Base-by-base conservation (phyloP, 2,797 vertebrate genomes). In the Enteromius trimaculatus region DNA sequence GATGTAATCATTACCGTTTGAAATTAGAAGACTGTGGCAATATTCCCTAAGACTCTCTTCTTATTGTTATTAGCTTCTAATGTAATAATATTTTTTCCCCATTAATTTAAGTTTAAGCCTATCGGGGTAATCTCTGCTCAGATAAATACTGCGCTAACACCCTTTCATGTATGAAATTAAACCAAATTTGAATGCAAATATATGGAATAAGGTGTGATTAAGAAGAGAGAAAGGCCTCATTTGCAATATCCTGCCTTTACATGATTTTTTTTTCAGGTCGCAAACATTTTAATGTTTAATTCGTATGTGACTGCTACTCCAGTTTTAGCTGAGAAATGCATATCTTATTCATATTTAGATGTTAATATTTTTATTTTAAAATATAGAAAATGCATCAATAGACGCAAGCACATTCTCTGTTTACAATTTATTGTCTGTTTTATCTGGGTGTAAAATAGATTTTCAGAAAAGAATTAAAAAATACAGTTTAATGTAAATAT, bases 1-100 rank as follows among this genome's bases (percentile, higher is more conserved):
- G 93, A 95, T 95, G 93, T 90, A 92, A 94, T 95, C 93, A 89
- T 90, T 91, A 92, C 88, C 88, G 79, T 83, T 91, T 88, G 88
- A 91, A 90, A 88, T 94, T 90, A 93, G 88, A 90, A 88, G 89
- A 92, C 92, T 87, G 90, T 89, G 78, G 88, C 89, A 85, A 88
- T 88, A 84, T 89, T 84, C 88, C 83, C 86, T 42, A 87, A 88
- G 83, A 76, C 84, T 88, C 89, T 88, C 60, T 87, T 88, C 86
- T 87, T 89, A 87, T 91, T 91, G 89, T 91, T 89, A 87, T 92
- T 89, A 93, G 86, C 87, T 87, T 89, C 84, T 88, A 89, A 90
- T 90, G 88, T 88, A 87, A 92, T 89, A 87, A 89, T 88, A 93
- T 92, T 89, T 90, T 88, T 94, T 91, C 88, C 79, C 91, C 91